A percentile compares a stretch with the other conserved stretches of the same genome.
These are phyloP conservation scores for Carollia perspicillata DNA, from an alignment of 2,113 vertebrate species.

Conservation along the genomic window DNA sequence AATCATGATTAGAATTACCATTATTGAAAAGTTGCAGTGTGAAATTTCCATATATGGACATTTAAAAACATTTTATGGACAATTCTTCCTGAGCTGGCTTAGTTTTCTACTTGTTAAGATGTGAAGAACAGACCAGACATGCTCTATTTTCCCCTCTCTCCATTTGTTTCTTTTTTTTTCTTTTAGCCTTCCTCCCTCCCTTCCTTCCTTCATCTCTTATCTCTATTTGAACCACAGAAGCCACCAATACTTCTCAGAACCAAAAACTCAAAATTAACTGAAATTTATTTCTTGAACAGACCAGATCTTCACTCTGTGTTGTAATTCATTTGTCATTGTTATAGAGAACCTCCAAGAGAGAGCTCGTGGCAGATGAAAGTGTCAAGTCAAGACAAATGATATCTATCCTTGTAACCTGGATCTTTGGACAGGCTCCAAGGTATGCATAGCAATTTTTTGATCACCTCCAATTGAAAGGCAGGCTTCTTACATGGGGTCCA, in stretches of 20 bases:
- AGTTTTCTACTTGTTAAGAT: neutral
- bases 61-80: slow-evolving; percentile 17
- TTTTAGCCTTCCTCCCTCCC: neutral
- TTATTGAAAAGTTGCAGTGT: slow-evolving; percentile 14
- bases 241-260: neutral
- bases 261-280: neutral
- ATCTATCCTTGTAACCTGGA: neutral
- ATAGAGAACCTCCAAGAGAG: neutral
- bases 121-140: neutral
- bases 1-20: neutral
- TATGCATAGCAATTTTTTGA: neutral
- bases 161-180: neutral
- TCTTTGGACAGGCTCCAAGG: neutral
- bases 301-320: neutral
- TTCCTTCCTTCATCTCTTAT: neutral
- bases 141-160: neutral
- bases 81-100: neutral
- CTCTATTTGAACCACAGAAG: neutral
- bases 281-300: neutral
- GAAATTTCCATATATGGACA: slow-evolving; percentile 36
- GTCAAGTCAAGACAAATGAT: neutral
- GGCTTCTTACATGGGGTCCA: neutral
- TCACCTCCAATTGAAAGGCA: neutral
- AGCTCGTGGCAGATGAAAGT: neutral
- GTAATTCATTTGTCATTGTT: neutral